Conservation (phyloP, 2,113 vertebrate species). For the Cichladusa arquata region DNA sequence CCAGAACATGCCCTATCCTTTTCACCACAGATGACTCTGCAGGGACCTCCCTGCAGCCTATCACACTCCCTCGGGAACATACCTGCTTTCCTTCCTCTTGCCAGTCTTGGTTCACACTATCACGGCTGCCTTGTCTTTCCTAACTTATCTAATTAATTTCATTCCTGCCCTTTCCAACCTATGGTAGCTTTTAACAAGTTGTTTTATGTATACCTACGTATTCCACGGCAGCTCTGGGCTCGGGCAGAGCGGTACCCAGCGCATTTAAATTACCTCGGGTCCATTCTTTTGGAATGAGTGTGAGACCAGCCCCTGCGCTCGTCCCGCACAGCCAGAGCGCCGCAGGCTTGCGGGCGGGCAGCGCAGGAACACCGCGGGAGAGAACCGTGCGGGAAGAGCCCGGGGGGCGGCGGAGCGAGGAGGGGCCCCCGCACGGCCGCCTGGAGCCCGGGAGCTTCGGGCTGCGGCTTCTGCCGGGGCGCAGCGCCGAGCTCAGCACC, state of each 20-base stretch:
- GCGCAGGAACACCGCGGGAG: background rate
- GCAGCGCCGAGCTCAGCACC: background rate
- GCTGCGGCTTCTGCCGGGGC: background rate
- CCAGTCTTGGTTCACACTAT: background rate
- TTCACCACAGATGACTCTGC: background rate
- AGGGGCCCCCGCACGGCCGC: background rate
- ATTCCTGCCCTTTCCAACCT: background rate
- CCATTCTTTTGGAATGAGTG: rapidly evolving
- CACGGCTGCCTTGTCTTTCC: background rate
- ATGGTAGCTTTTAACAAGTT: background rate
- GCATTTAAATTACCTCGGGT: background rate
- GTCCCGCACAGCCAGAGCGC: background rate
- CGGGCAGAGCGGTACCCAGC: background rate
- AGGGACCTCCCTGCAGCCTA: background rate
- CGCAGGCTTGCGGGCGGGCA: rapidly evolving
- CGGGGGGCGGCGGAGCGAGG: background rate
- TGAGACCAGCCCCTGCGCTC: background rate
- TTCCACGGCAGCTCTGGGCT: background rate
- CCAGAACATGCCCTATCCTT: background rate
- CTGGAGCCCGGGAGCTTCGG: background rate
- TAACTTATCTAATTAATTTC: background rate
- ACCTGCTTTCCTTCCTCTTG: background rate
- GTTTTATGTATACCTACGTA: rapidly evolving
- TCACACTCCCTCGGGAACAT: background rate
- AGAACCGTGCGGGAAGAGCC: background rate